Base-by-base conservation (phyloP, 2,888 invertebrate species). In the Folsomia manolachei region DNA sequence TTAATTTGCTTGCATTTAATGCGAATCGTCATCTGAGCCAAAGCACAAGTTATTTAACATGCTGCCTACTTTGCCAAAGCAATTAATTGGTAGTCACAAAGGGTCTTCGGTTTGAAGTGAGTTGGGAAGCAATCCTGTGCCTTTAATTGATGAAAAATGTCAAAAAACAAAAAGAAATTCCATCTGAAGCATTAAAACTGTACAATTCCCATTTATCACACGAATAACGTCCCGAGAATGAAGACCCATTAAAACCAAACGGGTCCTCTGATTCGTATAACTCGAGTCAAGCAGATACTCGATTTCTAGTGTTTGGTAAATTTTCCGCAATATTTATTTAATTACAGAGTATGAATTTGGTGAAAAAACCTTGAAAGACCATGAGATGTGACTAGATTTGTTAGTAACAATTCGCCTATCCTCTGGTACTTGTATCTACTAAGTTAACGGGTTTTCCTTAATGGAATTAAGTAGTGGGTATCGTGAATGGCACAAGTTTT, bases 111-210 rank as follows among this genome's bases (percentile, higher is more conserved):
- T 51, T 51, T 51, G 18, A 11, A 11, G 9, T 9, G 56, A 14
- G 56, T 7, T 56, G 7, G 56, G n/a, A 21, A 21, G 4, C 56
- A 7, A 56, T 14, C 19, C 18, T 56, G 19, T 56, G 19, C 7
- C 7, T 19, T 56, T 56, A 56, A 56, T 56, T 56, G 21, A 4
- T 14, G 56, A 56, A 56, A 56, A 19, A 56, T 56, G 21, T 19
- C 56, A 56, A 56, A n/a, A 56, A 56, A 56, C 56, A 19, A 56
- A 56, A 56, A 19, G 21, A 56, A 56, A 56, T 56, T 19, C 18
- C 56, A 19, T 56, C 21, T n/a, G 7, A 4, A 19, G 7, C 56
- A 19, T 56, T 18, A 56, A 56, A 56, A 56, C 56, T 18, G 56
- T 56, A 56, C 7, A 56, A 14, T 19, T 56, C 21, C 7, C 7